A percentile compares a stretch with the other conserved stretches of the same genome.
phyloP scores from a whole-genome alignment of 1,140 invertebrate species.

The Helicorthomorpha holstii region DNA sequence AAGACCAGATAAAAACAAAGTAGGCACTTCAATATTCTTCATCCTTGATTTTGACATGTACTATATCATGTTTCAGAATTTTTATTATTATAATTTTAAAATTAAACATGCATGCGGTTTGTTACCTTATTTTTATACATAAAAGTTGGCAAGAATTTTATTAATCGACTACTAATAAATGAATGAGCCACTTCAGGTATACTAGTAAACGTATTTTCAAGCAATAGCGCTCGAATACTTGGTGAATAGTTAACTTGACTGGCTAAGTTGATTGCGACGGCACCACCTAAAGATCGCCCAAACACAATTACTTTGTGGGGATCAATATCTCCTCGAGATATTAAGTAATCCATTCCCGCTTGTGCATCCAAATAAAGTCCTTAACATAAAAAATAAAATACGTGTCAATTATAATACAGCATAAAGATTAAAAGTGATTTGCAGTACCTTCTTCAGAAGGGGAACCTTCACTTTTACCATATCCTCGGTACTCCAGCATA shows the following conservation, averaged over 20 bases:
- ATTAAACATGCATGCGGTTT: neutral
- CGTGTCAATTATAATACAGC: neutral
- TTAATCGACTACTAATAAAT: slow-evolving; percentile 16
- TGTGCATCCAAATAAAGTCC: slow-evolving; percentile 71
- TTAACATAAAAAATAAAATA: slow-evolving; percentile 6
- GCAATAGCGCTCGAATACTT: slow-evolving; percentile 64
- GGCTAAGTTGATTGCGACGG: slow-evolving; percentile 68
- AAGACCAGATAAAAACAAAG: slow-evolving; percentile 31
- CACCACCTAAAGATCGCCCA: slow-evolving; percentile 80
- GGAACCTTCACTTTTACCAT: slow-evolving; percentile 75
- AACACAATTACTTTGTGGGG: slow-evolving; percentile 73
- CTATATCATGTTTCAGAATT: slow-evolving; percentile 1
- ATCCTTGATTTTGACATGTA: slow-evolving; percentile 11
- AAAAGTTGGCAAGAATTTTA: slow-evolving; percentile 14
- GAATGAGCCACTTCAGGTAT: slow-evolving; percentile 69
- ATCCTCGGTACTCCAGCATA: slow-evolving; percentile 83
- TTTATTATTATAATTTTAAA: neutral
- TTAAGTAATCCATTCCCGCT: slow-evolving; percentile 67
- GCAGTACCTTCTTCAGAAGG: slow-evolving; percentile 54
- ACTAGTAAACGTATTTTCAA: slow-evolving; percentile 91
- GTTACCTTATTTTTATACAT: slow-evolving; percentile 16
- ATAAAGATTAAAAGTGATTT: neutral
- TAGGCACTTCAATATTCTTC: slow-evolving; percentile 17
- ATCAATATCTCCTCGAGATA: slow-evolving; percentile 63
- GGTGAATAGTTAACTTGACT: slow-evolving; percentile 47